Percentiles rank a stretch among this genome's conserved stretches.
These are phyloP conservation scores for Helicolenus hilgendorfi DNA, from an alignment of 2,797 vertebrate species.

Conservation along the genomic window DNA sequence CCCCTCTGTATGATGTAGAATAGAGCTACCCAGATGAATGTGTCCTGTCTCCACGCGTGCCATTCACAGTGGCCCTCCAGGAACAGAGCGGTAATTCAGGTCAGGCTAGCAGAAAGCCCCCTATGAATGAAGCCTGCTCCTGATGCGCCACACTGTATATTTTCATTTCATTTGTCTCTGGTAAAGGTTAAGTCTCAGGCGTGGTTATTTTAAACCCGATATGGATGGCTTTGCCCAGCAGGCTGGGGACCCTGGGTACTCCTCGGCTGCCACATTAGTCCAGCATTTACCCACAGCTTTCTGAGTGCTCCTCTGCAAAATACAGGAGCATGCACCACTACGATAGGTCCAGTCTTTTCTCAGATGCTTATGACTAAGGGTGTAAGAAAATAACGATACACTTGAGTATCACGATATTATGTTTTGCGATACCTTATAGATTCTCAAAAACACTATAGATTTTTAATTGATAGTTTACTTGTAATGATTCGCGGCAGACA, in stretches of 20 bases:
- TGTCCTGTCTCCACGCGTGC: constrained; percentile 87
- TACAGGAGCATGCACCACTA: constrained; percentile 27
- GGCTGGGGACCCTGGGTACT: constrained; percentile 87
- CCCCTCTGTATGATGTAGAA: constrained; percentile 82
- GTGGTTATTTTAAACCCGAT: constrained; percentile 93
- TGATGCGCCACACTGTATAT: constrained; percentile 87
- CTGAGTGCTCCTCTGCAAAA: constrained; percentile 57
- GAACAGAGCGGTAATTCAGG: constrained; percentile 91
- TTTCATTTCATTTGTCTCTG: constrained; percentile 92
- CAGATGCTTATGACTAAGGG: too few species aligned
- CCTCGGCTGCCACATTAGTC: constrained; percentile 81
- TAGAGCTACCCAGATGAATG: constrained; percentile 89
- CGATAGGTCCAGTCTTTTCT: constrained; percentile 24
- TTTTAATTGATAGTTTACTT: too few species aligned
- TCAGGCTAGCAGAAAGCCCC: constrained; percentile 89
- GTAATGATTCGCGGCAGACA: too few species aligned
- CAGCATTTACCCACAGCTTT: constrained; percentile 83
- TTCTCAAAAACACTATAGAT: too few species aligned
- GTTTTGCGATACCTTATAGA: too few species aligned
- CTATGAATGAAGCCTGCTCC: constrained; percentile 90
- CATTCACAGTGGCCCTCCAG: constrained; percentile 89
- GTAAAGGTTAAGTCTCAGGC: constrained; percentile 93
- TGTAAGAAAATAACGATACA: too few species aligned
- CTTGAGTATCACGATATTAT: too few species aligned
- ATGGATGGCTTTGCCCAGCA: constrained; percentile 91